phyloP scores from a whole-genome alignment of 1,140 invertebrate genomes.

The Lysiphlebus fabarum region DNA sequence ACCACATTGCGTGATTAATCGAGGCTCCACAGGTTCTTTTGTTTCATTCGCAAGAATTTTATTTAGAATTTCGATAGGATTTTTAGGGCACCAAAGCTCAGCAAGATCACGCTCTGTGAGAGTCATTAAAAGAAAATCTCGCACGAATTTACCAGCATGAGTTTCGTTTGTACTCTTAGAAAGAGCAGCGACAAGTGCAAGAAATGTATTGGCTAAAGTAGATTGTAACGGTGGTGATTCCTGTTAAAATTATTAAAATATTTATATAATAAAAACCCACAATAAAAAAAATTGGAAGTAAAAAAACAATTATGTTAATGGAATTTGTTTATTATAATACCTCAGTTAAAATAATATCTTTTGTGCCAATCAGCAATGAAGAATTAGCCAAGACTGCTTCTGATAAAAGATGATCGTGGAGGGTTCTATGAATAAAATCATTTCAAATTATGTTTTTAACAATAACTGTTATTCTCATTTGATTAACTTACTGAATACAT shows the following conservation, averaged over 20 bases:
- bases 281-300: too few species aligned
- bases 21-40: constrained; percentile 65
- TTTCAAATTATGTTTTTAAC: constrained; percentile 1
- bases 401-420: constrained; percentile 66
- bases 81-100: constrained; percentile 75
- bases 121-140: constrained; percentile 82
- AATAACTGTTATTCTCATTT: not conserved
- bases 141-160: constrained; percentile 70
- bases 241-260: too few species aligned
- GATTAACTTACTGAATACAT: constrained; percentile 57
- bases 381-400: constrained; percentile 68
- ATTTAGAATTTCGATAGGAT: constrained; percentile 71
- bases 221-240: constrained; percentile 70
- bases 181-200: constrained; percentile 81
- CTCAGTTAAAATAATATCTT: constrained; percentile 73
- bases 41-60: constrained; percentile 59
- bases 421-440: constrained; percentile 44
- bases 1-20: constrained; percentile 75
- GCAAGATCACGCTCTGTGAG: constrained; percentile 78
- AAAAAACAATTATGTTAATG: too few species aligned
- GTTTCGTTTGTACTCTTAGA: constrained; percentile 42
- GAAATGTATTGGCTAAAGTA: constrained; percentile 72
- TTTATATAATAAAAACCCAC: too few species aligned
- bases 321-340: too few species aligned
- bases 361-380: constrained; percentile 71